These are phyloP conservation scores for Diarsia mendica DNA, from an alignment of 2,888 invertebrate genomes.

Conservation along the genomic window DNA sequence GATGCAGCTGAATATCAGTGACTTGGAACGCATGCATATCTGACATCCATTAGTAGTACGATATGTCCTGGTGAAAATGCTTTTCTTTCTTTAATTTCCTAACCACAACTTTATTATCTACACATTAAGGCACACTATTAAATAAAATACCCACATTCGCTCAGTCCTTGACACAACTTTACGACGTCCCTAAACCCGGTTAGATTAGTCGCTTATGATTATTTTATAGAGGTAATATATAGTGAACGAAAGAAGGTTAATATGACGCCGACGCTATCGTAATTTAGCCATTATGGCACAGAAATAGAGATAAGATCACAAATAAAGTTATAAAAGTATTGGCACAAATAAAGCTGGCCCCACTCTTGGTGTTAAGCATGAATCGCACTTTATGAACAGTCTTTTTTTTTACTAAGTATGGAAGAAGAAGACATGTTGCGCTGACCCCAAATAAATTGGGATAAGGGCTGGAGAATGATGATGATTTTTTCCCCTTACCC, in stretches of 20 bases:
- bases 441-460: too few relatives aligned
- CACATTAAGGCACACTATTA: slow-evolving; percentile 29
- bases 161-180: slow-evolving; percentile 57
- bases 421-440: too few relatives aligned
- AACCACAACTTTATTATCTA: neutral
- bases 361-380: neutral
- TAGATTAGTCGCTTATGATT: slow-evolving; percentile 52
- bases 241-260: slow-evolving; percentile 43
- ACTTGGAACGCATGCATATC: neutral
- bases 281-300: neutral
- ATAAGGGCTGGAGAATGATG: too few relatives aligned
- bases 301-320: neutral
- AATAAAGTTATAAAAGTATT: neutral
- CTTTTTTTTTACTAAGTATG: too few relatives aligned
- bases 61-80: neutral
- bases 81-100: neutral
- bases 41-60: neutral
- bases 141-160: slow-evolving; percentile 41
- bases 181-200: slow-evolving; percentile 50
- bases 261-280: slow-evolving; percentile 17
- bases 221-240: slow-evolving; percentile 52
- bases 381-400: too few relatives aligned
- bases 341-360: neutral
- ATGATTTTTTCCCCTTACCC: too few relatives aligned
- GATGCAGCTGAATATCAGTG: neutral